Conservation (phyloP, 1,140 invertebrate species). For the Pogonognathellus flavescens region DNA sequence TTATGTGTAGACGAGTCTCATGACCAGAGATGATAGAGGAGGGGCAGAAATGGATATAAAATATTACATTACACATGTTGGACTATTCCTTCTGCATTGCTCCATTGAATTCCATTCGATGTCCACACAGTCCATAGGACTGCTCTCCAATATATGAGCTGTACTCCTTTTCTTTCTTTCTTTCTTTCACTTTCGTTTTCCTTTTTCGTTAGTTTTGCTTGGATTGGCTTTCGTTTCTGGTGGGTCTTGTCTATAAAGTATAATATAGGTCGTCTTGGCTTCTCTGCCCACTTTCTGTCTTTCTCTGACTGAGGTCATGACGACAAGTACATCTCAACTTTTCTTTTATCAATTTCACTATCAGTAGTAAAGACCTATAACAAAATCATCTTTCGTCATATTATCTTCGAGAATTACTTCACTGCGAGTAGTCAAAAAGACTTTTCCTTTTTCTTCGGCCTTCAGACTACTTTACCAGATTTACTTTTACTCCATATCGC, state of each 20-base stretch:
- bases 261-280: background rate
- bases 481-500: too few relatives aligned
- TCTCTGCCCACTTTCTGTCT: conserved; percentile 14
- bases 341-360: conserved; percentile 15
- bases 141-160: background rate
- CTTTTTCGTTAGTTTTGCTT: conserved; percentile 3
- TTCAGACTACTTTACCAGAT: too few relatives aligned
- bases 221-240: background rate
- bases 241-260: background rate
- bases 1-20: background rate
- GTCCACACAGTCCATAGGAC: background rate
- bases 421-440: too few relatives aligned
- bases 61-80: conserved; percentile 8
- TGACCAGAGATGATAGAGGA: background rate
- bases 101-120: background rate
- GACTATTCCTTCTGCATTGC: background rate
- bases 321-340: conserved; percentile 41
- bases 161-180: background rate
- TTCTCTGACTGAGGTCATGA: conserved; percentile 9
- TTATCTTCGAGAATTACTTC: background rate
- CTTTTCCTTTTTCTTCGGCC: too few relatives aligned
- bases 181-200: background rate
- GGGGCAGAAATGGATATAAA: background rate
- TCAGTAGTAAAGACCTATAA: background rate
- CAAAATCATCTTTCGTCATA: conserved; percentile 11